Base-by-base conservation (phyloP, 2,888 invertebrate genomes). In the Eurois occulta region DNA sequence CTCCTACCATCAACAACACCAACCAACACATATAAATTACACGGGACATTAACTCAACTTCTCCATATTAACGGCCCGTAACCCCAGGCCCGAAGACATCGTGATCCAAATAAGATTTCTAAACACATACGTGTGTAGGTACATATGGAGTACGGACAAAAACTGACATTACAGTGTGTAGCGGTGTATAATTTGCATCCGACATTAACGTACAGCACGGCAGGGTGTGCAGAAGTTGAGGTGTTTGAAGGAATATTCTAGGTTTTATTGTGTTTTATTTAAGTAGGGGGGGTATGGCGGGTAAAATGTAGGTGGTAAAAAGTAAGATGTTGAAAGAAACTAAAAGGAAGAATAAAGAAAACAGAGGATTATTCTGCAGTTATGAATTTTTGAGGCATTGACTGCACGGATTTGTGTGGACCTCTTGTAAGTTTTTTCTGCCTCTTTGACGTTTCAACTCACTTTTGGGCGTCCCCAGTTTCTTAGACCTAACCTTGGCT, bases 121-220 rank as follows among this genome's bases (percentile, higher is more conserved):
- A 80, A 83, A 81, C 77, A 74, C 72, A 82, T 58, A 78, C 75
- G 67, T n/a, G 16, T 65, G 41, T 38, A 38, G 38, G 32, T 60
- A 62, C 66, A 28, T 24, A 38, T 60, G 62, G 35, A 32, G 55
- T 55, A 67, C 58, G 46, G 48, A 87, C 80, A 89, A 88, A 88
- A 88, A 88, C 80, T 78, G 60, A 81, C 79, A 86, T 89, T 84
- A 89, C 82, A 48, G 62, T 60, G 73, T 80, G 68, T 78, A 81
- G 79, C 78, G 79, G 76, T 80, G 85, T 88, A 72, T 87, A 82
- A 87, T 88, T 88, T 88, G 86, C 86, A 88, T 88, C 83, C 69
- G 70, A 68, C 76, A 87, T 87, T 85, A 81, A 77, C n/a, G 71
- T 84, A 82, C 72, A 74, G 74, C 68, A 77, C 46, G n/a, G 3